Base-by-base conservation (phyloP, 2,113 vertebrate genomes). In the Gracilinanus agilis region DNA sequence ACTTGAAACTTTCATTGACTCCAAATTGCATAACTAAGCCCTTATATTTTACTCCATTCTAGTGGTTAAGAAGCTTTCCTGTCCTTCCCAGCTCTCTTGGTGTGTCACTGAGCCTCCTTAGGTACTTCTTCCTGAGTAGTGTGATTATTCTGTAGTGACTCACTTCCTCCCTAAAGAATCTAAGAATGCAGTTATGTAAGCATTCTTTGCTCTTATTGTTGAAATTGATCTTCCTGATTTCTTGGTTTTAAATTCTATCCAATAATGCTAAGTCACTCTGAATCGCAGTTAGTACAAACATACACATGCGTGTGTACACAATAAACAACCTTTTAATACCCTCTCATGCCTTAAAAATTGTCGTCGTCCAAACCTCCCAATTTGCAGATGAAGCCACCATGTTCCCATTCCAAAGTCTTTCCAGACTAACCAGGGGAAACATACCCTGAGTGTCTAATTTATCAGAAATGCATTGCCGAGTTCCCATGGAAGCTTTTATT, bases 201-300 rank as follows among this genome's bases (percentile, higher is more conserved):
- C 55, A 55, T 93, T 90, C 53, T 90, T 93, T 94, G 56, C 55
- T 94, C 96, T 89, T 94, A 90, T 92, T 96, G 1, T 96, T 96
- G 94, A 54, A 90, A 2, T 54, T 89, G 12, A 61, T 24, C 61
- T 96, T 96, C 90, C 96, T 95, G 91, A 54, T 6, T 67, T 92
- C 44, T 94, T 92, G 88, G 92, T 97, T 92, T 40, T 92, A 95
- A 96, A 92, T 92, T 54, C 67, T 56, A 83, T 55, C 56, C 91
- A 93, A 92, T 8, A 40, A 27, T 96, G 98, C 98, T 94, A 97
- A 98, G 97, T 99, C 98, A 98, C 58, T 92, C 83, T 97, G 98
- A 98, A 94, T 44, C 67, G 95, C 49, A 58, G 24, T 49, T 94
- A 95, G 40, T 21, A 83, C 67, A 67, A 29, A n/a, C 2, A 29